phyloP scores from a whole-genome alignment of 2,797 vertebrate genomes.

The Sebastolobus altivelis region DNA sequence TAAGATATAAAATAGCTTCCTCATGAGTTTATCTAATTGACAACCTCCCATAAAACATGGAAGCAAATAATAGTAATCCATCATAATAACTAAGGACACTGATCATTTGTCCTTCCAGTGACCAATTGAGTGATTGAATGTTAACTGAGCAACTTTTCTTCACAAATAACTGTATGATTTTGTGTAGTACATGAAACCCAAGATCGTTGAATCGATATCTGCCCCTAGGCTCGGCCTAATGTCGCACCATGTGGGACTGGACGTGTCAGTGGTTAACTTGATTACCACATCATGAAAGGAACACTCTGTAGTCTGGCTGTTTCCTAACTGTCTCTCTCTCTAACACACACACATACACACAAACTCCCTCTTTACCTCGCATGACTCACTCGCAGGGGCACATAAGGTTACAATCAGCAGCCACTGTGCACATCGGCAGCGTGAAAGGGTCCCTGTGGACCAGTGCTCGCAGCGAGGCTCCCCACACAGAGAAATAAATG shows the following conservation, averaged over 20 bases:
- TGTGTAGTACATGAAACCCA: conserved; percentile 11
- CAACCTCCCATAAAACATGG: not conserved
- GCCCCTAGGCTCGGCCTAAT: conserved; percentile 12
- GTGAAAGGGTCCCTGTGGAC: conserved; percentile 69
- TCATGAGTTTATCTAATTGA: not conserved
- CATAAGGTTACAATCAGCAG: conserved; percentile 70
- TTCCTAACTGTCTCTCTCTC: conserved; percentile 15
- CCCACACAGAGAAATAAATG: conserved; percentile 64
- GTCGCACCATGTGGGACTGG: conserved; percentile 21
- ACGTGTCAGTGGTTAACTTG: conserved; percentile 35
- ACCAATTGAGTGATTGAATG: not conserved
- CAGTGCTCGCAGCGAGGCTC: conserved; percentile 38
- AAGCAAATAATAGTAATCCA: not conserved
- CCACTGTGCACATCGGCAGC: conserved; percentile 56
- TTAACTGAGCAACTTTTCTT: not conserved
- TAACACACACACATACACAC: not conserved
- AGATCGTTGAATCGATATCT: conserved; percentile 37
- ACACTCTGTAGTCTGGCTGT: conserved; percentile 39
- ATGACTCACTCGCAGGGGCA: conserved; percentile 61
- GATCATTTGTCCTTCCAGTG: not conserved
- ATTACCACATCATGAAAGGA: conserved; percentile 56
- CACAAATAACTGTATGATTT: conserved; percentile 8
- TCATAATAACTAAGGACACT: too few species aligned
- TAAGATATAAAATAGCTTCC: not conserved
- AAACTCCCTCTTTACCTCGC: conserved; percentile 43